Evolutionary conservation across 2,888 invertebrate genomes (phyloP).

Genomic region (Miltochrista miniata): DNA sequence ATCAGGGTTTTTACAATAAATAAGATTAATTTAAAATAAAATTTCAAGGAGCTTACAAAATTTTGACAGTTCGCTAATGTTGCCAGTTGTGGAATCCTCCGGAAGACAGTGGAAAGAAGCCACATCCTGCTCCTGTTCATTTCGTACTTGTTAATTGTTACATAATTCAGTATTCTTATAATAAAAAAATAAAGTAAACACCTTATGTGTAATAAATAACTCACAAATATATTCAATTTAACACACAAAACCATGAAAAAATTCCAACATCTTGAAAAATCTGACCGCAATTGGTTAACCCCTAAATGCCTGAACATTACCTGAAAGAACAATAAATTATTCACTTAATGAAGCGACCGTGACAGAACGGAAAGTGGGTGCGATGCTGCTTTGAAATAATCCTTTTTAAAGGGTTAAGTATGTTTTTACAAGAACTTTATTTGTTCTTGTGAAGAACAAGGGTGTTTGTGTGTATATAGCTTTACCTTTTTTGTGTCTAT

Average conservation of each 20-base stretch:
- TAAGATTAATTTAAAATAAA: no score
- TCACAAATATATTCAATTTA: no score
- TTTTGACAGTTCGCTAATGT: no score
- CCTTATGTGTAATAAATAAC: no score
- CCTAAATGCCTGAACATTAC: constrained; percentile 41
- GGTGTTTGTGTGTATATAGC: constrained; percentile 8
- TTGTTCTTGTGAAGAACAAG: constrained; percentile 15
- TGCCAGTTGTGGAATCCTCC: no score
- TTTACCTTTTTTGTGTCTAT: constrained; percentile 7
- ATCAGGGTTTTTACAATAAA: no score
- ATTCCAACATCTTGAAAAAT: constrained; percentile 8
- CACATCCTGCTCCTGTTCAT: no score
- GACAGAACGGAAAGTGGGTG: constrained; percentile 65
- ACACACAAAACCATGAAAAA: background rate
- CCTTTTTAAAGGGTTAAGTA: constrained; percentile 43
- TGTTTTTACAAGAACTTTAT: constrained; percentile 20
- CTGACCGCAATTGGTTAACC: constrained; percentile 8
- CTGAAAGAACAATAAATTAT: constrained; percentile 61
- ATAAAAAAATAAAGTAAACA: no score
- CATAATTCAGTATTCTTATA: no score
- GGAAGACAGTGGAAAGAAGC: no score
- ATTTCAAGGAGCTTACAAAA: no score
- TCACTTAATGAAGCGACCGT: constrained; percentile 59
- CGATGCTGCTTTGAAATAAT: constrained; percentile 50
- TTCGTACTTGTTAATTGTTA: no score